Conservation (phyloP, 2,888 invertebrate species). For the Lycaena phlaeas region DNA sequence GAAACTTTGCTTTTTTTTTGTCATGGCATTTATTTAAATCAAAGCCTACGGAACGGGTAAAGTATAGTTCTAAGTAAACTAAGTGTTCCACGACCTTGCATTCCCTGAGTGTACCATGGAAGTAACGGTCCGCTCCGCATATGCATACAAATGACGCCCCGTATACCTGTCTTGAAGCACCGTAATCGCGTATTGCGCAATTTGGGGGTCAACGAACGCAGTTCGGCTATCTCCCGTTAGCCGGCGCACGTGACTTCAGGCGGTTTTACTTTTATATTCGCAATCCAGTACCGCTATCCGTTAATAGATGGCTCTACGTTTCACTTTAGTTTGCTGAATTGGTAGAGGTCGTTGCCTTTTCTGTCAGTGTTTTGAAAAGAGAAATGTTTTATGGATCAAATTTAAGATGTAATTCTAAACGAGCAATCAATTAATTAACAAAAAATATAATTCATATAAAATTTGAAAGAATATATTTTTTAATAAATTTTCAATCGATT, state of each 20-base stretch:
- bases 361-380: background rate
- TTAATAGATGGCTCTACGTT: constrained; percentile 43
- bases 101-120: constrained; percentile 6
- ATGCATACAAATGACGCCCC: constrained; percentile 42
- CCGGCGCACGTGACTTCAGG: constrained; percentile 46
- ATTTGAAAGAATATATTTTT: too few species aligned
- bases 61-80: background rate
- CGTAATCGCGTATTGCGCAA: constrained; percentile 23
- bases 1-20: too few species aligned
- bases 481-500: too few species aligned
- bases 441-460: too few species aligned
- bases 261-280: constrained; percentile 65
- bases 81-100: constrained; percentile 14
- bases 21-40: too few species aligned
- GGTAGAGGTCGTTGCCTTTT: constrained; percentile 7
- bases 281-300: constrained; percentile 56
- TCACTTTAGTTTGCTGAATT: constrained; percentile 9
- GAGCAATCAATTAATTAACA: too few species aligned
- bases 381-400: background rate
- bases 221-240: constrained; percentile 64
- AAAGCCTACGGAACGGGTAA: background rate
- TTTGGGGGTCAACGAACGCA: constrained; percentile 50
- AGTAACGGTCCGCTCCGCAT: background rate
- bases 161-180: constrained; percentile 26
- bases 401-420: too few species aligned